These are phyloP conservation scores for Anaspis maculata DNA, from an alignment of 2,888 invertebrate genomes.

Conservation along the genomic window DNA sequence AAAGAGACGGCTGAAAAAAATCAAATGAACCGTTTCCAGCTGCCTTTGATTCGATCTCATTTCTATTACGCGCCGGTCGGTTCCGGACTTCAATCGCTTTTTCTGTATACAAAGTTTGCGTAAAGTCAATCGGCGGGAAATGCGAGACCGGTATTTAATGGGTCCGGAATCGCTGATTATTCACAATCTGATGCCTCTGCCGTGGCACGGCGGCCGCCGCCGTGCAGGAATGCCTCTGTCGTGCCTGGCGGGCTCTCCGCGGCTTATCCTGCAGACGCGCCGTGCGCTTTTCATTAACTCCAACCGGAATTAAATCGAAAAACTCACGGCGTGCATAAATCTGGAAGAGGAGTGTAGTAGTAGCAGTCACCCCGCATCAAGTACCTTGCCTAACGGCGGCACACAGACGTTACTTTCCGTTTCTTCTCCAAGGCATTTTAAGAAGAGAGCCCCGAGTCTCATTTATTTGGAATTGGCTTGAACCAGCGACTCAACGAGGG, in stretches of 20 bases:
- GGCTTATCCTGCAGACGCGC: slow-evolving; percentile 9
- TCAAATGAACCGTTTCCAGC: slow-evolving; percentile 33
- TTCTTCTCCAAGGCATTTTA: no score
- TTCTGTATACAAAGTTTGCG: slow-evolving; percentile 35
- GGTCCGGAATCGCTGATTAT: slow-evolving; percentile 35
- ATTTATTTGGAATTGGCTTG: no score
- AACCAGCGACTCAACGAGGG: no score
- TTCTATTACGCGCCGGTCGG: slow-evolving; percentile 29
- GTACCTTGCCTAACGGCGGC: no score
- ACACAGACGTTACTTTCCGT: no score
- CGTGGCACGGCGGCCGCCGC: slow-evolving; percentile 2
- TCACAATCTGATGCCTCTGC: slow-evolving; percentile 31
- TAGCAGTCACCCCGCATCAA: no score
- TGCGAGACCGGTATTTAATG: slow-evolving; percentile 32
- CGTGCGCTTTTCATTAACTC: slow-evolving; percentile 29
- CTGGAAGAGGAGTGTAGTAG: no score
- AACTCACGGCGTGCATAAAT: slow-evolving; percentile 34
- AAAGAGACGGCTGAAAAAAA: no score
- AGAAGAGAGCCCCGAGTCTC: no score
- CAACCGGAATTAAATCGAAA: slow-evolving; percentile 31
- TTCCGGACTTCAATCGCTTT: slow-evolving; percentile 30
- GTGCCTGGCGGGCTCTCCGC: no score
- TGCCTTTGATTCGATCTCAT: slow-evolving; percentile 34
- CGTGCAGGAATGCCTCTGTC: slow-evolving; percentile 13
- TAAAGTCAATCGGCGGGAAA: slow-evolving; percentile 34